Conservation (phyloP, 2,797 vertebrate genomes). For the Echiichthys vipera region DNA sequence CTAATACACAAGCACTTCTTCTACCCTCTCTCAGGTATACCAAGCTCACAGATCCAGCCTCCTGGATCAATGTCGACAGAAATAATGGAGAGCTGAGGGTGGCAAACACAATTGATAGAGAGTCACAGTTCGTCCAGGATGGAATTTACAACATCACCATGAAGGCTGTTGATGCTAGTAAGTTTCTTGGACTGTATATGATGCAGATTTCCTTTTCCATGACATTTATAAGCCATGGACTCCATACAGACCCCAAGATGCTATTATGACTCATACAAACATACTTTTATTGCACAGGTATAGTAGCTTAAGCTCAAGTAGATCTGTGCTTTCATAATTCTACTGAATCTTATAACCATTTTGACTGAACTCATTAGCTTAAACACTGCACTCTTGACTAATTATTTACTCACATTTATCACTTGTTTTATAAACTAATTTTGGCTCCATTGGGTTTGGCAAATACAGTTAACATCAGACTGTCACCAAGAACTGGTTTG, state of each 20-base stretch:
- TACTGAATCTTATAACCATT: background rate
- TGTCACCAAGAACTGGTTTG: background rate
- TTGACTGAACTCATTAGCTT: background rate
- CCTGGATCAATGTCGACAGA: slow-evolving; percentile 87
- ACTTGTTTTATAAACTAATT: background rate
- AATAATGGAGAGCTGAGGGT: slow-evolving; percentile 86
- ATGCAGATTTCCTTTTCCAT: background rate
- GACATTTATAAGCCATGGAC: background rate
- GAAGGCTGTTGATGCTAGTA: slow-evolving; percentile 80
- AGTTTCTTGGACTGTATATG: slow-evolving; percentile 48
- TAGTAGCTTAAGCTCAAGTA: background rate
- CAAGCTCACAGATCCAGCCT: slow-evolving; percentile 80
- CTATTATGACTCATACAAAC: background rate
- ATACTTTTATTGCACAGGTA: background rate
- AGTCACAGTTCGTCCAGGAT: slow-evolving; percentile 81
- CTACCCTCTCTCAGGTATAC: slow-evolving; percentile 81
- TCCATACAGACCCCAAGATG: background rate
- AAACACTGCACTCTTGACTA: too few relatives aligned
- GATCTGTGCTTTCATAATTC: background rate
- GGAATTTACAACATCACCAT: slow-evolving; percentile 81
- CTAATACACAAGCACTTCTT: slow-evolving; percentile 11
- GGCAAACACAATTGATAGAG: slow-evolving; percentile 87
- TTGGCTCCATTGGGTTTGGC: background rate
- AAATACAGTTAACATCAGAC: background rate
- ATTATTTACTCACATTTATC: background rate